A percentile compares a stretch with the other conserved stretches of the same genome.
Conservation (phyloP, 2,797 vertebrate species). For the Eidolon dupreanum region DNA sequence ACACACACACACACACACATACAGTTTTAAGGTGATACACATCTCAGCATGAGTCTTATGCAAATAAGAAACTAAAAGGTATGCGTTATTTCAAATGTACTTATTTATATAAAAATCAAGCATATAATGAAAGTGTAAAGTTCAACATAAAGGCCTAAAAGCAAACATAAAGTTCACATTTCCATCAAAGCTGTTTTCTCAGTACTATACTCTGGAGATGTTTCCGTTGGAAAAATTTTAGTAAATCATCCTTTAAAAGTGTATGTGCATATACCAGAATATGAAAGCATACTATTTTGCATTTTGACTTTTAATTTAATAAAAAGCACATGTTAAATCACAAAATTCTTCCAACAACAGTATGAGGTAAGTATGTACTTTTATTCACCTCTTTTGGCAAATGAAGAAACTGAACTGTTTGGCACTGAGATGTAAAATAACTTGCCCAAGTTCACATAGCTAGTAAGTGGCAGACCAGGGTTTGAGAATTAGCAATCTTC, state of each 20-base stretch:
- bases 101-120: neutral
- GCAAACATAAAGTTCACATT: neutral
- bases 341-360: neutral
- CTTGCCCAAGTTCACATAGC: slow-evolving; percentile 48
- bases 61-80: neutral
- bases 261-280: neutral
- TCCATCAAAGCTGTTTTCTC: neutral
- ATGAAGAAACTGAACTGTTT: neutral
- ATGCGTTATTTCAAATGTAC: neutral
- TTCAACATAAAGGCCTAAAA: neutral
- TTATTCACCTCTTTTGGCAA: neutral
- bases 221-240: neutral
- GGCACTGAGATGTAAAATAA: neutral
- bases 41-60: neutral
- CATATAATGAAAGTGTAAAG: neutral
- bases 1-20: too few species aligned
- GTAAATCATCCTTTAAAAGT: neutral
- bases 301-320: neutral
- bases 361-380: neutral
- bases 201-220: neutral
- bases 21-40: neutral
- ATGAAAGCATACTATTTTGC: neutral
- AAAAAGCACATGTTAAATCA: neutral
- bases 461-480: neutral
- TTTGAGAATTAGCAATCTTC: neutral